Base-by-base conservation (phyloP, 53 echinoderm and acorn worm species). In the Antedon mediterranea region DNA sequence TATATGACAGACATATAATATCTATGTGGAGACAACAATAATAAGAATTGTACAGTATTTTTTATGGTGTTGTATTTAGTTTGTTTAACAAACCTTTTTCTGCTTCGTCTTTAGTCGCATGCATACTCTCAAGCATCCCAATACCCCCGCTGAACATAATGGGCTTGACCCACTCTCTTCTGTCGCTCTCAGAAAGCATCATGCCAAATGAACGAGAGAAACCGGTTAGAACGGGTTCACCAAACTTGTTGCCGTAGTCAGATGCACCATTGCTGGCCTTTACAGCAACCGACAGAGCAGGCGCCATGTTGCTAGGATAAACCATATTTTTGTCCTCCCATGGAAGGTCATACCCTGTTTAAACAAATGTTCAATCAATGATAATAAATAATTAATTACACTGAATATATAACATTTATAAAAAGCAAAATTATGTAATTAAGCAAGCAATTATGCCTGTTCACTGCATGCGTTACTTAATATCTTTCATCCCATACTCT, bases 121-220 rank as follows among this genome's bases (percentile, higher is more conserved):
- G 95, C 34, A 78, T 71, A 34, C 83, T 83, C 78, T 94, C 91
- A 14, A 94, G 31, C 15, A 87, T 85, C 7, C 95, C 95, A 13
- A 94, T 89, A 20, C 95, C 95, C 33, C 95, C 95, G 71, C 89
- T 91, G 75, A 91, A 94, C 95, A 94, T 94, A 74, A 94, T 94
- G 33, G 95, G 95, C 72, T 94, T 94, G 34, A 94, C 91, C 95
- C 95, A 94, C 37, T 94, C 95, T 72, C 95, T 83, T 30, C 95
- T 87, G 27, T 89, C 95, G 0, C 78, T 75, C 33, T 89, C 87
- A 31, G 71, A 75, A 23, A 91, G 77, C 78, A 85, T 78, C 95
- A 94, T 91, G 34, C 95, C 95, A 80, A 94, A 94, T 8, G 95
- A 94, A 73, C 95, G 82, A 31, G 95, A 91, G 77, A 94, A 94